Conservation (phyloP, 1,140 invertebrate species). For the Scaptomyza hsui region DNA sequence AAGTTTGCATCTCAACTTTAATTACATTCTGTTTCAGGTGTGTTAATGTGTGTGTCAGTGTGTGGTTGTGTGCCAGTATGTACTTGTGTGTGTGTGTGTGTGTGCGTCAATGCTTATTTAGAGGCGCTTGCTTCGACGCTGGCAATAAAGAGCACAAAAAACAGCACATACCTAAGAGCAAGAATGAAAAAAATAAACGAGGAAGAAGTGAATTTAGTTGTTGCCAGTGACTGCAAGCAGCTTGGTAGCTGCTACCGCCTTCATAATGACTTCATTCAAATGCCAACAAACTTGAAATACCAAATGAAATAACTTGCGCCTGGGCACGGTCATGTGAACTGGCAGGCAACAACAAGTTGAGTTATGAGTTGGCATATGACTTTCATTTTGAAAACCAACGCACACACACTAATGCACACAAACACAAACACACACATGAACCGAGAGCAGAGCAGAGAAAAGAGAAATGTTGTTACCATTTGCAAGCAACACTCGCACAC, state of each 20-base stretch:
- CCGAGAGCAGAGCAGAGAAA: slow-evolving; percentile 6
- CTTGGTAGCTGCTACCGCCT: slow-evolving; percentile 42
- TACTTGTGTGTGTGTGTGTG: slow-evolving; percentile 1
- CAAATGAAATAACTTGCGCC: slow-evolving; percentile 79
- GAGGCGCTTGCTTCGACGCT: slow-evolving; percentile 66
- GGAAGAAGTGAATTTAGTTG: slow-evolving; percentile 64
- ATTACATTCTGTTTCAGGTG: slow-evolving; percentile 71
- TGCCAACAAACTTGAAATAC: slow-evolving; percentile 79
- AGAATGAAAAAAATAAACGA: slow-evolving; percentile 29
- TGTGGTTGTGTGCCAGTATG: background rate
- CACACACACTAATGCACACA: slow-evolving; percentile 34
- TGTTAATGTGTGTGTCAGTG: slow-evolving; percentile 12
- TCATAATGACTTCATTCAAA: slow-evolving; percentile 81
- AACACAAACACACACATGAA: slow-evolving; percentile 8
- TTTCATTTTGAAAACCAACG: slow-evolving; percentile 75
- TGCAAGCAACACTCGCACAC: slow-evolving; percentile 67
- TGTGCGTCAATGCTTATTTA: slow-evolving; percentile 72
- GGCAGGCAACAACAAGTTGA: slow-evolving; percentile 70
- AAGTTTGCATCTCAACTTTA: slow-evolving; percentile 79
- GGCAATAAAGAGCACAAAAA: slow-evolving; percentile 67
- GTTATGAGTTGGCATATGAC: slow-evolving; percentile 81
- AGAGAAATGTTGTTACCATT: slow-evolving; percentile 64
- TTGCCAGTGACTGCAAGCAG: slow-evolving; percentile 46
- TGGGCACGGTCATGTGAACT: slow-evolving; percentile 44
- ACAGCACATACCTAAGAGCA: slow-evolving; percentile 34